Base-by-base conservation (phyloP, 2,113 vertebrate genomes). In the Cebidichthys violaceus region DNA sequence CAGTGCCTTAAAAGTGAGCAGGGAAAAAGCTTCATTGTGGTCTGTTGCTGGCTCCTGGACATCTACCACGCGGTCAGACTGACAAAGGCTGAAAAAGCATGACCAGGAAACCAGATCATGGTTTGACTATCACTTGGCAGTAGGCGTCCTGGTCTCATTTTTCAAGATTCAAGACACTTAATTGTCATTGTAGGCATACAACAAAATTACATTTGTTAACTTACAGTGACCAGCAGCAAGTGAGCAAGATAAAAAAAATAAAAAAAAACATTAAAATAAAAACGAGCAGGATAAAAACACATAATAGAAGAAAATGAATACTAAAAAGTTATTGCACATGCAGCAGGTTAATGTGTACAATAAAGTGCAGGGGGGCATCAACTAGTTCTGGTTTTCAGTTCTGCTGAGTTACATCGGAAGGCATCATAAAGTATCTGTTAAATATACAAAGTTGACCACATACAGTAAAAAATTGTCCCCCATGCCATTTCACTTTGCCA, bases 1-100 rank as follows among this genome's bases (percentile, higher is more conserved):
- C 47, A 64, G 75, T 9, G 27, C 17, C 13, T 0, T 39, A 45
- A 47, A 74, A 47, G 65, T 3, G 27, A 62, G 57, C 72, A 31
- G 29, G 59, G 39, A 75, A 20, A 20, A 27, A 0, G 29, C 35
- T 22, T 33, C 10, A 70, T 24, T 27, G 57, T 22, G 61, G 70
- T 37, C 70, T 59, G 75, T 43, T 6, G 3, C 66, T 20, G 50
- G 43, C 33, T 55, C 29, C 15, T 57, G 18, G 10, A 64, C 68
- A 14, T 77, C 70, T 20, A 57, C 50, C 81, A 33, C 37, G 64
- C 4, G 13, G 33, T 55, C 66, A 77, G 52, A 81, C 60, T 10
- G 13, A 20, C 59, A 47, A 35, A 60, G n/a, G 45, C 33, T 9
- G 24, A 57, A 45, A 9, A 69, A 13, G 57, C 15, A 15, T 6